Evolutionary conservation across 2,797 vertebrate species (phyloP).

Genomic region (Echeneis naucrates): DNA sequence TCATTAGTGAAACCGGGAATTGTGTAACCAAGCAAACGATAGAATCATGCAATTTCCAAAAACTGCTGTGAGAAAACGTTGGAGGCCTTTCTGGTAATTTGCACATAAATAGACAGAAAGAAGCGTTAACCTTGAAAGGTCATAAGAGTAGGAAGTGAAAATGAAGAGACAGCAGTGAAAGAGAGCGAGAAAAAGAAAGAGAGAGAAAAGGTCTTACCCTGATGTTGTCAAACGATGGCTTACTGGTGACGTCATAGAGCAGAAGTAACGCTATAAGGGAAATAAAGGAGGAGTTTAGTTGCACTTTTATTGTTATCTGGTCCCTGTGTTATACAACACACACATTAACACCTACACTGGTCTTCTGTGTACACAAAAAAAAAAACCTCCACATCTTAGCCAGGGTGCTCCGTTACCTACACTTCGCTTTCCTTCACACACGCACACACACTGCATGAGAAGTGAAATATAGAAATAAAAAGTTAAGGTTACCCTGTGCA

Average conservation of each 20-base stretch:
- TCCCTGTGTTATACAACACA: constrained; percentile 38
- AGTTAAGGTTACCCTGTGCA: constrained; percentile 90
- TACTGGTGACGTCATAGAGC: constrained; percentile 97
- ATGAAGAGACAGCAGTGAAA: constrained; percentile 12
- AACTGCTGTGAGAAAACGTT: constrained; percentile 31
- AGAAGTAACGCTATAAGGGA: constrained; percentile 91
- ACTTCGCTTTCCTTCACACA: constrained; percentile 9
- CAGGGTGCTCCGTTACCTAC: constrained; percentile 27
- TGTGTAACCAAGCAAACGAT: constrained; percentile 37
- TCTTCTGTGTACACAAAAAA: constrained; percentile 16
- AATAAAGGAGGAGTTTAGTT: constrained; percentile 30
- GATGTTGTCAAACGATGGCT: constrained; percentile 93
- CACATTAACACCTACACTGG: constrained; percentile 35
- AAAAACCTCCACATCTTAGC: constrained; percentile 17
- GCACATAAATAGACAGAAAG: constrained; percentile 52
- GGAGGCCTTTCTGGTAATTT: constrained; percentile 32
- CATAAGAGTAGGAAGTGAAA: constrained; percentile 45
- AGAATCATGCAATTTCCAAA: constrained; percentile 53
- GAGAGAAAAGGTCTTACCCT: constrained; percentile 74
- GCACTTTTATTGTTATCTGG: constrained; percentile 21
- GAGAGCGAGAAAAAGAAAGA: neutral
- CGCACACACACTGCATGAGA: constrained; percentile 33
- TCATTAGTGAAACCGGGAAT: constrained; percentile 56
- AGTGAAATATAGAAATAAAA: constrained; percentile 50
- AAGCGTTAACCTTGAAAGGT: constrained; percentile 28